Percentiles rank a stretch among this genome's conserved stretches.
phyloP scores from a whole-genome alignment of 2,797 vertebrate species.

The Ceryle rudis region DNA sequence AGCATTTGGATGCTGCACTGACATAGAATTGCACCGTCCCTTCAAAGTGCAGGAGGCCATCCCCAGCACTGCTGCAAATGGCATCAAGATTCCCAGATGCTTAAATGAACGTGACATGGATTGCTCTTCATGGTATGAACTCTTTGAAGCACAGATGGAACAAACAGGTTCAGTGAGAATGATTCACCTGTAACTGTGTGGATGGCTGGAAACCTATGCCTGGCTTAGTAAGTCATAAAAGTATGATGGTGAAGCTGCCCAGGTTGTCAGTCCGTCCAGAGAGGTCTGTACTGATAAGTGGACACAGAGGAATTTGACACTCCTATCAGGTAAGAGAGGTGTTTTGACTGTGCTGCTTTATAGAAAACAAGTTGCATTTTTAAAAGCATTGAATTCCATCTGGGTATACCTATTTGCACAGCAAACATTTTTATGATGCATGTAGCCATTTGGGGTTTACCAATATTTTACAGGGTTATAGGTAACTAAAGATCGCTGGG shows the following conservation, averaged over 20 bases:
- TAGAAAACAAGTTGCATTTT: background rate
- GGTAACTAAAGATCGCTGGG: conserved; percentile 31
- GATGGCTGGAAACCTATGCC: background rate
- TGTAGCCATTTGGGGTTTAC: background rate
- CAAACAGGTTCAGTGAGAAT: background rate
- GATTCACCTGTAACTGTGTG: background rate
- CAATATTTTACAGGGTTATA: conserved; percentile 47
- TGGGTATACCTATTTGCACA: background rate
- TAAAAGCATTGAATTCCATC: background rate
- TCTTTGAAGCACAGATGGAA: background rate
- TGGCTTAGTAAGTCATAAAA: background rate
- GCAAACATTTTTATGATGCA: background rate
- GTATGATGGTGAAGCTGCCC: background rate
- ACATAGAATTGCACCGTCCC: background rate
- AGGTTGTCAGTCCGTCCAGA: background rate
- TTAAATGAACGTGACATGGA: background rate
- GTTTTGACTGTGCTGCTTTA: background rate
- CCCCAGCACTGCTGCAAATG: background rate
- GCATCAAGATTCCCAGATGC: background rate
- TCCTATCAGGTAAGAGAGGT: background rate
- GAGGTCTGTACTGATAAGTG: background rate
- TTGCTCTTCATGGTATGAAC: background rate
- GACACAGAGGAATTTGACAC: background rate
- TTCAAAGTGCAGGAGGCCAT: background rate
- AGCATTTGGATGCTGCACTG: background rate